Evolutionary conservation across 2,113 vertebrate genomes (phyloP), one percentile per base, ranked within the genome.

Genomic region (Hirundichthys speculiger): DNA sequence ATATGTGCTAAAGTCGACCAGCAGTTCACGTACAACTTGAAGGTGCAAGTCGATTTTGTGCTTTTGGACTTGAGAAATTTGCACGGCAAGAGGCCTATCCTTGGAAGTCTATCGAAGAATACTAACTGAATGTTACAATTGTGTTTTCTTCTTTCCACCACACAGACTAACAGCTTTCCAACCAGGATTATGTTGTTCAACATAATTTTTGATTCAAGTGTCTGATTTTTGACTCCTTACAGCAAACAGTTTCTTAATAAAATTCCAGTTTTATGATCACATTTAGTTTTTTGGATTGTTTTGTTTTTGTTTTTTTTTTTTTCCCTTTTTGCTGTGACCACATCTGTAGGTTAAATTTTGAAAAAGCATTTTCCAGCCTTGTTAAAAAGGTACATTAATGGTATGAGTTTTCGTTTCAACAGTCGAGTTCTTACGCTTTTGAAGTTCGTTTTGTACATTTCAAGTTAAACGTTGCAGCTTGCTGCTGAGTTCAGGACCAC

Each of bases 21-120:
- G 46, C 54, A 13, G 72, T 78, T 81, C 73, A 75, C 71, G 61
- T 75, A 49, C 82, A 77, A 87, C 84, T 85, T 88, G 85, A 88
- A 87, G 67, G 73, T 71, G 59, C 51, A 18, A 42, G 60, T 80
- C 50, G 39, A 71, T 27, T 62, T 52, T 3, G n/a, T 66, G 69
- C 24, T 75, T 24, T 65, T 24, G 60, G 59, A 77, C 65, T 75
- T n/a, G 20, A 51, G 49, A 64, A 52, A 55, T 83, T 87, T 88
- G 83, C 81, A 83, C 79, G 55, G 48, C 54, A 54, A 40, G 53
- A 79, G 66, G 77, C 49, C 53, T 46, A 21, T 21, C 18, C 10
- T 22, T 58, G 45, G 75, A 77, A 72, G 58, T 64, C 24, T 66
- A 61, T 34, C 6, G 30, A 34, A 34, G 59, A 50, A 22, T 56